Evolutionary conservation across 2,888 invertebrate genomes (phyloP).

Genomic region (Drosophila pseudotalamancana): DNA sequence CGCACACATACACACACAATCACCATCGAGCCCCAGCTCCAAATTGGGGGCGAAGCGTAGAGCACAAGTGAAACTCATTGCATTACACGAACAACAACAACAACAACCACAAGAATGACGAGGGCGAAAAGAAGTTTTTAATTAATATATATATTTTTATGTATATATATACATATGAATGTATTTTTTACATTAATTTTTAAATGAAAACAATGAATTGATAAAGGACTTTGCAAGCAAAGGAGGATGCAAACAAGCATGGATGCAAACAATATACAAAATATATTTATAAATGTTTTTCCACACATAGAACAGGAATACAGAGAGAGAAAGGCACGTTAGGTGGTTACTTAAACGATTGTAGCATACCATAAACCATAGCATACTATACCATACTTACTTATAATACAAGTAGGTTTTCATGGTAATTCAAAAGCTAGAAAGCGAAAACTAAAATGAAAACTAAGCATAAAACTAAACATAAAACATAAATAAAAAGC

Average conservation of each 20-base stretch:
- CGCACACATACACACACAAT: conserved; percentile 30
- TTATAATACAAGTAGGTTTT: conserved; percentile 35
- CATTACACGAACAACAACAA: conserved; percentile 39
- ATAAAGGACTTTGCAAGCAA: conserved; percentile 17
- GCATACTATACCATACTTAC: conserved; percentile 25
- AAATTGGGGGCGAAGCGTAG: conserved; percentile 6
- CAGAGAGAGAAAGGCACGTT: conserved; percentile 38
- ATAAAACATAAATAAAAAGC: conserved; percentile 25
- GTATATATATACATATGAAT: conserved; percentile 6
- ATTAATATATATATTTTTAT: neutral
- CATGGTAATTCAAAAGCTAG: conserved; percentile 33
- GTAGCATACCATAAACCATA: conserved; percentile 18
- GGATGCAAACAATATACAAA: conserved; percentile 15
- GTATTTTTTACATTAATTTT: conserved; percentile 57
- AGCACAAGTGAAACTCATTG: conserved; percentile 49
- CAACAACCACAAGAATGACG: conserved; percentile 3
- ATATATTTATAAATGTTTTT: conserved; percentile 43
- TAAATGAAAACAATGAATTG: conserved; percentile 37
- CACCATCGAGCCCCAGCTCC: conserved; percentile 22
- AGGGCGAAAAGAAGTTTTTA: conserved; percentile 35
- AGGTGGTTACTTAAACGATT: conserved; percentile 65
- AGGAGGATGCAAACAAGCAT: neutral
- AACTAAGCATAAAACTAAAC: conserved; percentile 14
- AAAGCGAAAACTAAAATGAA: conserved; percentile 43
- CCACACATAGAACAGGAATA: conserved; percentile 31